These are phyloP conservation scores for Ophiodon elongatus DNA, from an alignment of 2,113 vertebrate genomes.

Conservation along the genomic window DNA sequence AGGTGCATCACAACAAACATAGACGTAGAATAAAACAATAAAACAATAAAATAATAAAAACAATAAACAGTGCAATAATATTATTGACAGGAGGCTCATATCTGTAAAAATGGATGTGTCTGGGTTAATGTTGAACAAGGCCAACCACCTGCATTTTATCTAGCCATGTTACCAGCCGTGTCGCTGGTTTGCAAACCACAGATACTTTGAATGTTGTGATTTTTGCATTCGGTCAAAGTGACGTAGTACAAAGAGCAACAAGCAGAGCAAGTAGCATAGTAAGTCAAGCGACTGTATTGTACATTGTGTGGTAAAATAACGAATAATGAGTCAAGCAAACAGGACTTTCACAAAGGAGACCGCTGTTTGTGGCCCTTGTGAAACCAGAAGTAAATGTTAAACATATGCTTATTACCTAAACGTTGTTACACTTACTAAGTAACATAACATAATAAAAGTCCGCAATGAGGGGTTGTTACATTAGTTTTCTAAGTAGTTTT, in stretches of 20 bases:
- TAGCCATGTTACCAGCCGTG: neutral
- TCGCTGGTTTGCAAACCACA: neutral
- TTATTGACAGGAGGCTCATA: neutral
- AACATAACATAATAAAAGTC: too few relatives aligned
- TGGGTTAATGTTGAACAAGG: slow-evolving; percentile 21
- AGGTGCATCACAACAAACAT: too few relatives aligned
- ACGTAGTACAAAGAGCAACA: neutral
- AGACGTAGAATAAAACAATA: too few relatives aligned
- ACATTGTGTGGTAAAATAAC: too few relatives aligned
- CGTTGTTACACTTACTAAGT: too few relatives aligned
- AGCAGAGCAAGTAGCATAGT: neutral
- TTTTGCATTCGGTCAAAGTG: neutral
- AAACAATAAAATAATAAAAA: too few relatives aligned
- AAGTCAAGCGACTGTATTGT: too few relatives aligned
- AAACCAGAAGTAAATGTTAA: too few relatives aligned
- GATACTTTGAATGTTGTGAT: neutral
- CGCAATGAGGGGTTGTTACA: too few relatives aligned
- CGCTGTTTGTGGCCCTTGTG: neutral
- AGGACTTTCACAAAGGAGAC: neutral
- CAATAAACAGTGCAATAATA: too few relatives aligned
- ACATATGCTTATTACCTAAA: too few relatives aligned
- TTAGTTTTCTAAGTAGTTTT: too few relatives aligned
- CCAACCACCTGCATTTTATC: neutral
- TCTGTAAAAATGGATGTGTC: neutral
- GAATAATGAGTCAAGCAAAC: neutral